A percentile compares a stretch with the other conserved stretches of the same genome.
Evolutionary conservation across 2,113 vertebrate species (phyloP).

Genomic region (Crotalus horridus): DNA sequence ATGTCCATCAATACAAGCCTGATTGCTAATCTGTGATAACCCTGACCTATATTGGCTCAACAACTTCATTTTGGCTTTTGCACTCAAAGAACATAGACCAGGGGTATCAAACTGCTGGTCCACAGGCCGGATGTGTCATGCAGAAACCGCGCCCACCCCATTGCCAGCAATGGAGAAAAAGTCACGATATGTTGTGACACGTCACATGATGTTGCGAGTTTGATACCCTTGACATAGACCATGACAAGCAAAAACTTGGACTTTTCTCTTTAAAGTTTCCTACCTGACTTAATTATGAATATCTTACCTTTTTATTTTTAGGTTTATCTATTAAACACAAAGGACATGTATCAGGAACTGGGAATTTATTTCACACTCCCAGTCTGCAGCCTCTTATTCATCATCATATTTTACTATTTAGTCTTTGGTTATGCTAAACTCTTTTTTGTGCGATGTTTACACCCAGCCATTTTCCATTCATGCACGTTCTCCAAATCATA

Average conservation of each 20-base stretch:
- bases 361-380: neutral
- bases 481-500: no score
- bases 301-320: neutral
- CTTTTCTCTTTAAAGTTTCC: neutral
- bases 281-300: conserved; percentile 15
- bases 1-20: neutral
- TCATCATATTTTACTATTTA: neutral
- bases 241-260: neutral
- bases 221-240: no score
- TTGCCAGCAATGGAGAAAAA: no score
- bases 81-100: neutral
- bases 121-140: no score
- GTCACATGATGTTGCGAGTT: no score
- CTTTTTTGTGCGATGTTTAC: neutral
- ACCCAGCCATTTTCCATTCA: neutral
- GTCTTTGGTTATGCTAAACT: neutral
- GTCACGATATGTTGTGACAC: no score
- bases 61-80: neutral
- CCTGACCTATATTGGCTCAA: neutral
- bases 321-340: neutral
- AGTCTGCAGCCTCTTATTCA: neutral
- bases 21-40: neutral
- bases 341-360: neutral
- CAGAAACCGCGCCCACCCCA: no score
- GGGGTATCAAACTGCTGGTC: no score